Conservation (phyloP, 2,888 invertebrate species). For the Calameuta pallipes region DNA sequence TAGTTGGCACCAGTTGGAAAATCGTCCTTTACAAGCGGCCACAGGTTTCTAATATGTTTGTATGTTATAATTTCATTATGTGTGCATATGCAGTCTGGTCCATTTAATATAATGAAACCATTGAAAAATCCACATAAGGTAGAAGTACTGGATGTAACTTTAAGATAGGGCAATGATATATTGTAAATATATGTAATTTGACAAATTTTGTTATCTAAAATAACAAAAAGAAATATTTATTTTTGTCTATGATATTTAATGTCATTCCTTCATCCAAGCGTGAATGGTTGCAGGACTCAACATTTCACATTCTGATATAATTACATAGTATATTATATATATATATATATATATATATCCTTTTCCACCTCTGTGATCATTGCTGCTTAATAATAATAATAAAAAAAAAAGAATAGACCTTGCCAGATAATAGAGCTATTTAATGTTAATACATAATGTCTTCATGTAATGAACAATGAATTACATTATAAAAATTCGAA, state of each 20-base stretch:
- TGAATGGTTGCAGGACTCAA: background rate
- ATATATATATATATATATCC: background rate
- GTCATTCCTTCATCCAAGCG: background rate
- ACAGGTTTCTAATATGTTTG: too few species aligned
- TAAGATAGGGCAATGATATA: background rate
- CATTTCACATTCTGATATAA: background rate
- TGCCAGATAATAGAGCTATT: background rate
- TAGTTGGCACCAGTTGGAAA: too few species aligned
- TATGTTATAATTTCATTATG: too few species aligned
- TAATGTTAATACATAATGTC: background rate
- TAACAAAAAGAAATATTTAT: constrained; percentile 25
- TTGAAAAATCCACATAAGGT: background rate
- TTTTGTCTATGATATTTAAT: constrained; percentile 24
- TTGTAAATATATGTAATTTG: background rate
- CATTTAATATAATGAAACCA: background rate
- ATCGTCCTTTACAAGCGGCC: too few species aligned
- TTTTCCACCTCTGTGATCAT: background rate
- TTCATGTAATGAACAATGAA: background rate
- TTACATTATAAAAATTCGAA: background rate
- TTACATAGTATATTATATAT: too few species aligned
- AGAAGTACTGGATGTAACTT: background rate
- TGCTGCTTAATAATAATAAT: background rate
- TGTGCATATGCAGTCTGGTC: too few species aligned
- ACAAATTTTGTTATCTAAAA: constrained; percentile 7
- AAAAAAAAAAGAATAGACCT: background rate